These are phyloP conservation scores for Magallana nippona DNA, from an alignment of 2,888 invertebrate species.

Conservation along the genomic window DNA sequence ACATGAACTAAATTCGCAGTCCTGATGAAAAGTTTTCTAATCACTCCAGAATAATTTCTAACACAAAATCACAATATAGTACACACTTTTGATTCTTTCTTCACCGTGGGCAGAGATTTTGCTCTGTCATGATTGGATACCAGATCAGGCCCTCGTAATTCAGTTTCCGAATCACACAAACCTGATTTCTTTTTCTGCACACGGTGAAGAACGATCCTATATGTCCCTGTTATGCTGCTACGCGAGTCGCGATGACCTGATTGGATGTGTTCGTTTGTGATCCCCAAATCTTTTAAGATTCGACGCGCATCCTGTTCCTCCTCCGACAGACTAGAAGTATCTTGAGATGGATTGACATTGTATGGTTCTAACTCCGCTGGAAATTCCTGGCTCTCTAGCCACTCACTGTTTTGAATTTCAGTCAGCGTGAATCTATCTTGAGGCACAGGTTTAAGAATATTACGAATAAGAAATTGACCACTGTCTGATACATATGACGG, in stretches of 20 bases:
- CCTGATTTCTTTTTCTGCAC: conserved; percentile 77
- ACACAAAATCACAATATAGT: conserved; percentile 42
- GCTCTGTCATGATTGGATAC: not conserved
- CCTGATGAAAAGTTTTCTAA: not conserved
- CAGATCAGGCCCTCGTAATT: not conserved
- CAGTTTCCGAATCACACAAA: conserved; percentile 52
- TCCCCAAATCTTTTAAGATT: conserved; percentile 83
- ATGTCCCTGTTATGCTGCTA: conserved; percentile 86
- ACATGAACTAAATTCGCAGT: conserved; percentile 4
- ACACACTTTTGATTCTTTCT: conserved; percentile 46
- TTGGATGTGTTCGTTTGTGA: conserved; percentile 83
- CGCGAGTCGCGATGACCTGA: conserved; percentile 83
- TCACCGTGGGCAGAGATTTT: not conserved
- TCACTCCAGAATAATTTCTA: not conserved
- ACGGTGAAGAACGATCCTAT: conserved; percentile 85
- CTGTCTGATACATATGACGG: conserved; percentile 78
- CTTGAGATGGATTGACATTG: conserved; percentile 73
- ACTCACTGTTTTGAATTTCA: conserved; percentile 82
- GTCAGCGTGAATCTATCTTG: conserved; percentile 78
- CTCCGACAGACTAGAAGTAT: conserved; percentile 59
- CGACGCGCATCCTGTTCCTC: conserved; percentile 83
- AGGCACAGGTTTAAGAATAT: conserved; percentile 79
- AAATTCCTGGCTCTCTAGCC: conserved; percentile 82
- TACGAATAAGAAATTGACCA: conserved; percentile 79
- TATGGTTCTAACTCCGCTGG: conserved; percentile 79